A percentile compares a stretch with the other conserved stretches of the same genome.
Conservation (phyloP, 2,797 vertebrate genomes). For the Hapalemur alaotrensis region DNA sequence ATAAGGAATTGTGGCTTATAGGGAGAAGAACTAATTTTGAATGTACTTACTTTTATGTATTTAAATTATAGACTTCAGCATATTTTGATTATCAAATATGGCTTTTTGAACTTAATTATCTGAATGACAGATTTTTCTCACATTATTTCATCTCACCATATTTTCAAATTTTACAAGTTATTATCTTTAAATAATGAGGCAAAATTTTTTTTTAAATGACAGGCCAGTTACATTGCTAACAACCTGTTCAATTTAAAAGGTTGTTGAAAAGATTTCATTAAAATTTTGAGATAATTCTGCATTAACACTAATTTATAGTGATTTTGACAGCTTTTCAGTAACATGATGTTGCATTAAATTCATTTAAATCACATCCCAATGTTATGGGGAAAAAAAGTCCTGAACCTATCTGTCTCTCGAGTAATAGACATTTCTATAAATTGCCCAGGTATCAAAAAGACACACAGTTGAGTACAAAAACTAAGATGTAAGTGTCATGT, state of each 20-base stretch:
- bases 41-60: background rate
- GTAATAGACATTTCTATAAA: background rate
- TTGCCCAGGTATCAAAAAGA: background rate
- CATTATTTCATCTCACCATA: background rate
- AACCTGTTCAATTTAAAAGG: constrained; percentile 44
- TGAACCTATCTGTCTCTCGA: background rate
- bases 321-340: constrained; percentile 60
- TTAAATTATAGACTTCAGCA: background rate
- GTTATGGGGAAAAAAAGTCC: background rate
- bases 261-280: constrained; percentile 35
- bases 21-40: background rate
- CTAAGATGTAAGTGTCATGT: background rate
- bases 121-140: background rate
- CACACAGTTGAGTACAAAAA: background rate
- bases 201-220: background rate
- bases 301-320: constrained; percentile 50
- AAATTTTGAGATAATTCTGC: constrained; percentile 45
- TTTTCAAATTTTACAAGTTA: constrained; percentile 31
- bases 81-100: constrained; percentile 16
- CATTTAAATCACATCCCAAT: background rate
- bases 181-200: constrained; percentile 28
- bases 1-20: background rate
- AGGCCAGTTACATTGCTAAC: background rate
- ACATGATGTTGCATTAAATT: background rate
- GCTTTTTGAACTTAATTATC: constrained; percentile 26